phyloP scores from a whole-genome alignment of 1,140 invertebrate genomes.

The Cephus cinctus region DNA sequence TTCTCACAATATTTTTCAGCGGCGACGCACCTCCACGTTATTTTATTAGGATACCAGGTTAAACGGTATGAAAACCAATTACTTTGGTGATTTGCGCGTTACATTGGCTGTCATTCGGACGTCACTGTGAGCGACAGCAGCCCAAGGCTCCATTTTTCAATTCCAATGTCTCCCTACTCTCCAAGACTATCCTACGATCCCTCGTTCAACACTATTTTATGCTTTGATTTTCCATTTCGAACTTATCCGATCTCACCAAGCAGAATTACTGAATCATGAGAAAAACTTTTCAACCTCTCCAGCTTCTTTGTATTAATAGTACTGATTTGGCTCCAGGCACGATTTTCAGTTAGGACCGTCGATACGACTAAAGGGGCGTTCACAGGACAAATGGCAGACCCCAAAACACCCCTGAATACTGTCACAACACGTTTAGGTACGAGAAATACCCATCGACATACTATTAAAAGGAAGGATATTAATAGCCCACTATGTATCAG shows the following conservation, averaged over 20 bases:
- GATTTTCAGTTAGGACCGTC: background rate
- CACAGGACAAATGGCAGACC: conserved; percentile 20
- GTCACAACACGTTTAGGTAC: conserved; percentile 36
- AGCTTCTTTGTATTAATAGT: too few relatives aligned
- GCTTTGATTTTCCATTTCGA: too few relatives aligned
- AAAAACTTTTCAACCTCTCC: conserved; percentile 32
- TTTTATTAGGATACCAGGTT: background rate
- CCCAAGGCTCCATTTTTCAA: conserved; percentile 53
- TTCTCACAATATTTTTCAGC: too few relatives aligned
- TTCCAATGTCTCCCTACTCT: conserved; percentile 45
- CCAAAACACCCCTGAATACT: conserved; percentile 36
- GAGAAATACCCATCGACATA: conserved; percentile 10
- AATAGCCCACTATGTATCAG: conserved; percentile 37
- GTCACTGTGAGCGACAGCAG: conserved; percentile 50
- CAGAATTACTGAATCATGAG: conserved; percentile 30
- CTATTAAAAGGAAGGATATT: conserved; percentile 23
- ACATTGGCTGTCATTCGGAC: conserved; percentile 49
- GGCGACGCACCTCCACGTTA: too few relatives aligned
- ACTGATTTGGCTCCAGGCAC: background rate
- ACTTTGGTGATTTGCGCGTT: conserved; percentile 38
- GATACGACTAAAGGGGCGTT: conserved; percentile 23
- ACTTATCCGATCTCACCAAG: too few relatives aligned
- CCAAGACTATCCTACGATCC: conserved; percentile 19
- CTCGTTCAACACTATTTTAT: conserved; percentile 19
- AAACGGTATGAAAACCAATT: conserved; percentile 4